Percentiles rank a stretch among this genome's conserved stretches.
These are phyloP conservation scores for Psammodynastes pulverulentus DNA, from an alignment of 2,113 vertebrate species.

Conservation along the genomic window DNA sequence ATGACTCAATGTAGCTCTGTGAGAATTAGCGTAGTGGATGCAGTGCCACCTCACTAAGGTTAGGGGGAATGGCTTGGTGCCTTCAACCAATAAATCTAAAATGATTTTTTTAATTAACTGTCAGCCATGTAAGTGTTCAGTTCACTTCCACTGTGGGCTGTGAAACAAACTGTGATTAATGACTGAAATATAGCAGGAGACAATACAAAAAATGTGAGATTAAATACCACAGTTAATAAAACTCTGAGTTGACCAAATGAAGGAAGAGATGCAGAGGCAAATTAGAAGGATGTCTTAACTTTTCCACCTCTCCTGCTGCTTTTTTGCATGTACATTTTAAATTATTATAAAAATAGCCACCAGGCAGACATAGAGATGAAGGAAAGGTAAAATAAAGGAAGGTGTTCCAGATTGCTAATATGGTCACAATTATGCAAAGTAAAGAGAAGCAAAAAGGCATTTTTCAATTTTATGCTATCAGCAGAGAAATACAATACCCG, in stretches of 20 bases:
- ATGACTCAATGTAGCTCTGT: neutral
- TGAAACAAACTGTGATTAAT: conserved; percentile 17
- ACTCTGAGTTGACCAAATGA: conserved; percentile 9
- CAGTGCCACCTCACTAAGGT: neutral
- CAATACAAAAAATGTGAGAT: conserved; percentile 19
- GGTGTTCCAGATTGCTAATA: neutral
- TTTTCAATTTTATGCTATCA: neutral
- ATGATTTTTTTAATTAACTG: conserved; percentile 21
- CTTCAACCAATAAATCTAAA: conserved; percentile 26
- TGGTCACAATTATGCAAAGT: neutral
- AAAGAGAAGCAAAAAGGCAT: neutral
- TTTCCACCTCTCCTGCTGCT: neutral
- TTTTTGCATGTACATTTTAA: neutral
- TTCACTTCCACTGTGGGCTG: neutral
- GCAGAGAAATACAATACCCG: neutral
- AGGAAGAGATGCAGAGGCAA: neutral
- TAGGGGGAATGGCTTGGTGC: neutral
- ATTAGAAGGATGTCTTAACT: neutral
- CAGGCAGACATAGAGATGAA: neutral
- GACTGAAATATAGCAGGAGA: conserved; percentile 2
- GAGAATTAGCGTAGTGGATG: neutral
- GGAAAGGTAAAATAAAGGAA: neutral
- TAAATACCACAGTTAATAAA: conserved; percentile 17
- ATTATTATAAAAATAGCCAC: neutral
- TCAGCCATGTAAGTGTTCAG: conserved; percentile 6